These are phyloP conservation scores for Ditula angustiorana DNA, from an alignment of 2,888 invertebrate genomes.

Conservation along the genomic window DNA sequence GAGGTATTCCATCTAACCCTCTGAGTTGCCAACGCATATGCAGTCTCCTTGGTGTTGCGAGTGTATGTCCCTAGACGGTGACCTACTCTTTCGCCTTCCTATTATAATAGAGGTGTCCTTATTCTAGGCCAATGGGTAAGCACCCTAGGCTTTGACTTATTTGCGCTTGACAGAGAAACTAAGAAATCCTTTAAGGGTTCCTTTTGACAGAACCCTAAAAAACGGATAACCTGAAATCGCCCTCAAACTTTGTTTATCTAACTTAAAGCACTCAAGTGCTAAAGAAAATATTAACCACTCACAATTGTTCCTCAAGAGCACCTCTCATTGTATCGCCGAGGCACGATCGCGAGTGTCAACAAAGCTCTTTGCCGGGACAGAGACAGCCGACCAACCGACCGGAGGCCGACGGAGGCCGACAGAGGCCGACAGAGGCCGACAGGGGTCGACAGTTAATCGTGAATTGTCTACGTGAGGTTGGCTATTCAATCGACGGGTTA, in stretches of 20 bases:
- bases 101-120: too few species aligned
- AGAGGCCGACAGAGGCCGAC: slow-evolving; percentile 6
- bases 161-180: too few species aligned
- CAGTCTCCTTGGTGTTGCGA: too few species aligned
- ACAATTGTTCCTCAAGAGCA: not conserved
- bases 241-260: not conserved
- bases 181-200: too few species aligned
- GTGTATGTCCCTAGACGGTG: too few species aligned
- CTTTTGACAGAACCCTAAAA: too few species aligned
- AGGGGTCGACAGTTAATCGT: slow-evolving; percentile 19
- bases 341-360: slow-evolving; percentile 6
- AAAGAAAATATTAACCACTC: slow-evolving; percentile 6
- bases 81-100: too few species aligned
- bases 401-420: not conserved
- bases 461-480: slow-evolving; percentile 14
- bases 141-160: too few species aligned
- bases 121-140: too few species aligned
- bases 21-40: too few species aligned
- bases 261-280: not conserved
- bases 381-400: not conserved
- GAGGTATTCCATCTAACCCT: too few species aligned
- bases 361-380: not conserved
- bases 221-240: too few species aligned
- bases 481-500: not conserved
- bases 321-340: not conserved